Evolutionary conservation across 2,797 vertebrate species (phyloP).

Genomic region (Luscinia luscinia): DNA sequence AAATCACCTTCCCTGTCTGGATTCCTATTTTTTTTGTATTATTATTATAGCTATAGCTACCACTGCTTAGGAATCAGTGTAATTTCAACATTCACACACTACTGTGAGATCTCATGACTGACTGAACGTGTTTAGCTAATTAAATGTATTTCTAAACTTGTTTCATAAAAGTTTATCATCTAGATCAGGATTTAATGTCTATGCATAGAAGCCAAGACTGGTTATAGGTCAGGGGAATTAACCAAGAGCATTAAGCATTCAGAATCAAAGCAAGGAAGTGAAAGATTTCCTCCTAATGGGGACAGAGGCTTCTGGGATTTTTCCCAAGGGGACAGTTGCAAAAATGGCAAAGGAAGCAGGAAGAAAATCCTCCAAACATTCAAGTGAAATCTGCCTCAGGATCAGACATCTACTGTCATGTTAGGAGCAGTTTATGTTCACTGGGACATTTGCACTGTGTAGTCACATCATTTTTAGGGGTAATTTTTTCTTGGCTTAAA

Average conservation of each 20-base stretch:
- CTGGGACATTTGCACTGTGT: neutral
- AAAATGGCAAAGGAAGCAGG: neutral
- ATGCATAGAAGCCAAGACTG: neutral
- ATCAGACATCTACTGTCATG: neutral
- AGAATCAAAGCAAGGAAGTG: slow-evolving; percentile 53
- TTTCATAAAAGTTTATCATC: slow-evolving; percentile 8
- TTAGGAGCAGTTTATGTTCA: neutral
- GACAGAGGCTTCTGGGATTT: slow-evolving; percentile 40
- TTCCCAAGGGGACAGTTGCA: neutral
- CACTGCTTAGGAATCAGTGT: neutral
- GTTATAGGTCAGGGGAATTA: slow-evolving; percentile 52
- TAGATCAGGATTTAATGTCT: slow-evolving; percentile 32
- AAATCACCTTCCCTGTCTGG: neutral
- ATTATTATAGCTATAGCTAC: neutral
- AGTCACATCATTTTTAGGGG: neutral
- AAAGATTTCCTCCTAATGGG: slow-evolving; percentile 54
- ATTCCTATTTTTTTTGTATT: neutral
- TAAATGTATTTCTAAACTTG: slow-evolving; percentile 25
- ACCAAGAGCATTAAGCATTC: slow-evolving; percentile 7
- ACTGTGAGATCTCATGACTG: neutral
- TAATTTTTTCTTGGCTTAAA: neutral
- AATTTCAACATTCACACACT: neutral
- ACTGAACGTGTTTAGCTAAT: neutral
- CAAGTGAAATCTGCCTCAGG: neutral
- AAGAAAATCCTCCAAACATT: neutral